phyloP scores from a whole-genome alignment of 2,888 invertebrate species.

The Stenurella melanura region DNA sequence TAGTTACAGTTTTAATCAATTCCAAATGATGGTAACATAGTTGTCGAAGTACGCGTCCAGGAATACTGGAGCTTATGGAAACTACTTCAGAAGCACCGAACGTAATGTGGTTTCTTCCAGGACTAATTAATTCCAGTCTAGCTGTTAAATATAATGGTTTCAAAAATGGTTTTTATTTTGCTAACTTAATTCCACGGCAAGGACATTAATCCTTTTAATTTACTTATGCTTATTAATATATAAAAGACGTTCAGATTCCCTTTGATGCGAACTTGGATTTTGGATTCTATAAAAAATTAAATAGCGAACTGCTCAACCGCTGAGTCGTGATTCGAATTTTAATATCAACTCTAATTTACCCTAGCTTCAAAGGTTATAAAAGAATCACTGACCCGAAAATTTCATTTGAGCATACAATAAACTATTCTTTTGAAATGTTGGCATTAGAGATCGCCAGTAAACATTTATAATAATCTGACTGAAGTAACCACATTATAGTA shows the following conservation, averaged over 20 bases:
- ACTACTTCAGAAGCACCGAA: too few relatives aligned
- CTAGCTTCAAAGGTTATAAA: background rate
- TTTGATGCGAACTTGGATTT: background rate
- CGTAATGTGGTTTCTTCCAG: too few relatives aligned
- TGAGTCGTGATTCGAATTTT: slow-evolving; percentile 2
- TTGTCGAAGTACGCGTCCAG: too few relatives aligned
- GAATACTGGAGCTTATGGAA: too few relatives aligned
- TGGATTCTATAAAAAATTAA: background rate
- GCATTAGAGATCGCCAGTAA: background rate
- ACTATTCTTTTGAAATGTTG: background rate
- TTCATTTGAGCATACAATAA: background rate
- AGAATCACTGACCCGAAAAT: background rate
- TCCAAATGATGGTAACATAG: too few relatives aligned
- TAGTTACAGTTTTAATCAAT: too few relatives aligned
- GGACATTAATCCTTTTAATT: background rate
- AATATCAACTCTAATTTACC: background rate
- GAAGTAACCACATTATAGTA: too few relatives aligned
- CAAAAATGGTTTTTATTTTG: too few relatives aligned
- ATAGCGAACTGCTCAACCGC: background rate
- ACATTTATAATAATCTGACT: too few relatives aligned
- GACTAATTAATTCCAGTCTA: too few relatives aligned
- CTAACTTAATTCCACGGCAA: background rate
- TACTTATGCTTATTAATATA: background rate
- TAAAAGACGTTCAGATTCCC: background rate
- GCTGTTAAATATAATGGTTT: too few relatives aligned